Evolutionary conservation across 2,113 vertebrate genomes (phyloP).

Genomic region (Struthio camelus): DNA sequence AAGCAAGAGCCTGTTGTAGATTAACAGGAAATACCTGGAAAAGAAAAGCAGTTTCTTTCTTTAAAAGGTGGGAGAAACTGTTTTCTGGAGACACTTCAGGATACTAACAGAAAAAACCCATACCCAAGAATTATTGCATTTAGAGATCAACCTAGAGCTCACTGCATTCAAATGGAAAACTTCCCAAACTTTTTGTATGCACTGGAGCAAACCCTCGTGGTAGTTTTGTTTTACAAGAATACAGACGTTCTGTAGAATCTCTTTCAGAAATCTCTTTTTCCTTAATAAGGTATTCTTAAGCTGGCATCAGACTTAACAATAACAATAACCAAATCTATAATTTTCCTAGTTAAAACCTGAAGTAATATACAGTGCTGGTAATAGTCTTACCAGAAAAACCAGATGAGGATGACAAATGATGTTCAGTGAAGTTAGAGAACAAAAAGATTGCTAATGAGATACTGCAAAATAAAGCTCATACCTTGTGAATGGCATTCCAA

Average conservation of each 20-base stretch:
- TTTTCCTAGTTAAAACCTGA: background rate
- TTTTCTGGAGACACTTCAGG: background rate
- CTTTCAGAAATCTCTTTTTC: background rate
- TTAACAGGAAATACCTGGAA: slow-evolving; percentile 57
- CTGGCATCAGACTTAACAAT: background rate
- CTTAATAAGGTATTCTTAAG: background rate
- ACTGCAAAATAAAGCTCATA: background rate
- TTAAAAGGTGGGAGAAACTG: background rate
- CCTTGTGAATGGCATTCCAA: slow-evolving; percentile 25
- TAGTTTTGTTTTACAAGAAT: background rate
- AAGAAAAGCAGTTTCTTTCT: background rate
- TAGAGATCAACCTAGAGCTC: background rate
- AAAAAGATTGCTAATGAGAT: background rate
- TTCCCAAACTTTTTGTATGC: background rate
- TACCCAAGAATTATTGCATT: background rate
- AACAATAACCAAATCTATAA: background rate
- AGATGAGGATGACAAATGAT: background rate
- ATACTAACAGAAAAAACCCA: background rate
- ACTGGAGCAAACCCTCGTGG: background rate
- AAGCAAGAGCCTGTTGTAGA: slow-evolving; percentile 26
- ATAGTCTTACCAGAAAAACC: background rate
- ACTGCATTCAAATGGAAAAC: background rate
- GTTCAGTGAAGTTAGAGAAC: background rate
- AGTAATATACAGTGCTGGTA: background rate
- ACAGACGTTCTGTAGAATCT: background rate